phyloP scores from a whole-genome alignment of 53 echinoderm and acorn worm species.

The Antedon mediterranea region DNA sequence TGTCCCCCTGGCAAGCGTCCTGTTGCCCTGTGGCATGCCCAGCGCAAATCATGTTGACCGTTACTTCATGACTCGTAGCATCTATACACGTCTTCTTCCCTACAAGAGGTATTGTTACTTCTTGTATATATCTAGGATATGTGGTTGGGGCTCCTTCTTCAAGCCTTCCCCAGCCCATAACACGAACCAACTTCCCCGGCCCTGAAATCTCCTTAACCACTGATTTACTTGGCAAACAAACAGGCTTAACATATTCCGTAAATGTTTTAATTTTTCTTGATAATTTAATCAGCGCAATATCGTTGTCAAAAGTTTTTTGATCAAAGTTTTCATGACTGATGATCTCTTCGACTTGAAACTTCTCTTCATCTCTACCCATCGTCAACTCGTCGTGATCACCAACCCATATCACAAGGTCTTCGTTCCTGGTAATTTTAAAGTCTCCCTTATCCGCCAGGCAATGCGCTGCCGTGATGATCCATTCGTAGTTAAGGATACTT shows the following conservation, averaged over 20 bases:
- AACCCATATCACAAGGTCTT: slow-evolving; percentile 29
- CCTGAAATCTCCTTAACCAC: not conserved
- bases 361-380: slow-evolving; percentile 33
- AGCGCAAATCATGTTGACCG: slow-evolving; percentile 78
- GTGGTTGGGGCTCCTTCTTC: slow-evolving; percentile 26
- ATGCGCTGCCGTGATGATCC: slow-evolving; percentile 69
- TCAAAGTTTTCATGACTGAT: slow-evolving; percentile 24
- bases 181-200: slow-evolving; percentile 20
- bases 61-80: slow-evolving; percentile 20
- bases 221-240: slow-evolving; percentile 43
- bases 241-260: slow-evolving; percentile 56
- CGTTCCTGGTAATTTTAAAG: not conserved
- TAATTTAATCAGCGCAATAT: slow-evolving; percentile 68
- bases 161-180: slow-evolving; percentile 55
- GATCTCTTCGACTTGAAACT: slow-evolving; percentile 13
- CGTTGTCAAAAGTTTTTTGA: slow-evolving; percentile 26
- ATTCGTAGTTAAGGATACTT: slow-evolving; percentile 45
- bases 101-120: slow-evolving; percentile 51
- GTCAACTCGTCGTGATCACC: slow-evolving; percentile 50
- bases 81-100: slow-evolving; percentile 17
- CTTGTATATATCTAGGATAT: slow-evolving; percentile 41
- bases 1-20: slow-evolving; percentile 79
- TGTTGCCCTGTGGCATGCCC: slow-evolving; percentile 34
- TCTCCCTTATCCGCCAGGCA: slow-evolving; percentile 16
- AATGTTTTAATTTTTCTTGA: slow-evolving; percentile 18